These are phyloP conservation scores for Cyclophora punctaria DNA, from an alignment of 2,888 invertebrate genomes.

Conservation along the genomic window DNA sequence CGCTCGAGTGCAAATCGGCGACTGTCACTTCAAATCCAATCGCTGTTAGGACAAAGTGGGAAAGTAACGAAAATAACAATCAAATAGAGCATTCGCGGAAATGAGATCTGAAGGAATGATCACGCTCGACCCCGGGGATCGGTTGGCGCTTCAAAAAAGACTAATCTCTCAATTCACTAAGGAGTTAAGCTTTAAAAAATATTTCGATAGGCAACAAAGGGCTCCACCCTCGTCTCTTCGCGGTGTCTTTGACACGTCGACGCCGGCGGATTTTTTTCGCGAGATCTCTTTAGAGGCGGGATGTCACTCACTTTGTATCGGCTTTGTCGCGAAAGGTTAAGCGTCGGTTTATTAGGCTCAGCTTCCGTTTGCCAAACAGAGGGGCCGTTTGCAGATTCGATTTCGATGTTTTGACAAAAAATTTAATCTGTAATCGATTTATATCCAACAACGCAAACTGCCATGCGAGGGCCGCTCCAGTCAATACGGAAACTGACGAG, in stretches of 20 bases:
- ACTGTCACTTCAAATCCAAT: conserved; percentile 68
- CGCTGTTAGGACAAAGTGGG: conserved; percentile 53
- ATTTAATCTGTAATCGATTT: conserved; percentile 33
- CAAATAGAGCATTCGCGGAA: conserved; percentile 72
- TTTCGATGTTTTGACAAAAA: conserved; percentile 44
- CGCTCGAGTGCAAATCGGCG: conserved; percentile 71
- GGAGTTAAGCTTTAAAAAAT: conserved; percentile 76
- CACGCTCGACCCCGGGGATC: conserved; percentile 73
- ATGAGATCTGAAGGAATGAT: conserved; percentile 74
- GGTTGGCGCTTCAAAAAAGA: conserved; percentile 77
- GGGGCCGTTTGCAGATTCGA: conserved; percentile 51
- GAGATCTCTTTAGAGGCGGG: conserved; percentile 66
- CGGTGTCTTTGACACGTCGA: conserved; percentile 75
- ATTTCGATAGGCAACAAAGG: conserved; percentile 71
- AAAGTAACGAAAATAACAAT: conserved; percentile 74
- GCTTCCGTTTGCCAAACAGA: conserved; percentile 68
- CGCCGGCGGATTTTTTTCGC: conserved; percentile 66
- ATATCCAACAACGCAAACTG: conserved; percentile 42
- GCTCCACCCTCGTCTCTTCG: conserved; percentile 53
- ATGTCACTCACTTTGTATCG: conserved; percentile 74
- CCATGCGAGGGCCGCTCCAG: conserved; percentile 43
- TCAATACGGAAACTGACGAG: conserved; percentile 67
- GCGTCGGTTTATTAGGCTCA: conserved; percentile 71
- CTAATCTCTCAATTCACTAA: conserved; percentile 76
- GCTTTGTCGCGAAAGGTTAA: conserved; percentile 72